A percentile compares a stretch with the other conserved stretches of the same genome.
Conservation (phyloP, 2,888 invertebrate species). For the Eudasyphora cyanicolor region DNA sequence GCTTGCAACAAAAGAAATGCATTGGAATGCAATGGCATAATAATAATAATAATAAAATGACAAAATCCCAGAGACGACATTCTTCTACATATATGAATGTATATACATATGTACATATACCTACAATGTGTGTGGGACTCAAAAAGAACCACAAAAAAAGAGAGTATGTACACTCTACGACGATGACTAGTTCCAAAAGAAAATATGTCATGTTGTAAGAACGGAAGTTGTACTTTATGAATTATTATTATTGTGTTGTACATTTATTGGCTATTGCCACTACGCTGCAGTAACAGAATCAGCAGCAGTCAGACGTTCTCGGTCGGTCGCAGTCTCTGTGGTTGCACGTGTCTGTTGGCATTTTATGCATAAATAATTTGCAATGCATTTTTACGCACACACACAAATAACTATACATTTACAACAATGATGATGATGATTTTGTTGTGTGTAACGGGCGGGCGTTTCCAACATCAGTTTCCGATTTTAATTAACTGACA, state of each 20-base stretch:
- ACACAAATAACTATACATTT: neutral
- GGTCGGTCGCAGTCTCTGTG: neutral
- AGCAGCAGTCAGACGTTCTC: slow-evolving; percentile 8
- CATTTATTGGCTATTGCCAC: slow-evolving; percentile 41
- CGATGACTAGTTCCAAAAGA: slow-evolving; percentile 3
- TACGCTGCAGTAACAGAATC: slow-evolving; percentile 3
- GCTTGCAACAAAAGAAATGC: slow-evolving; percentile 44
- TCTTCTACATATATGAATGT: too few relatives aligned
- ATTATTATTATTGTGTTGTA: slow-evolving; percentile 50
- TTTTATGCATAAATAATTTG: slow-evolving; percentile 30
- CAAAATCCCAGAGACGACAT: slow-evolving; percentile 51
- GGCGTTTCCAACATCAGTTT: slow-evolving; percentile 17
- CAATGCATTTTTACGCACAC: slow-evolving; percentile 15
- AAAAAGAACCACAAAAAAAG: neutral
- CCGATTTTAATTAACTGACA: slow-evolving; percentile 34
- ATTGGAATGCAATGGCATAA: slow-evolving; percentile 55
- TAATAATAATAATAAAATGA: slow-evolving; percentile 33
- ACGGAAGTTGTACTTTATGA: slow-evolving; percentile 64
- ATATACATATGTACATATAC: neutral
- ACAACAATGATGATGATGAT: too few relatives aligned
- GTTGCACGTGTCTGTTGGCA: neutral
- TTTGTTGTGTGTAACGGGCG: neutral
- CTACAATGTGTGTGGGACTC: neutral
- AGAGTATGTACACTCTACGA: neutral
- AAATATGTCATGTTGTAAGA: slow-evolving; percentile 58